These are phyloP conservation scores for Nyleta sp. DNA, from an alignment of 2,888 invertebrate genomes.

Conservation along the genomic window DNA sequence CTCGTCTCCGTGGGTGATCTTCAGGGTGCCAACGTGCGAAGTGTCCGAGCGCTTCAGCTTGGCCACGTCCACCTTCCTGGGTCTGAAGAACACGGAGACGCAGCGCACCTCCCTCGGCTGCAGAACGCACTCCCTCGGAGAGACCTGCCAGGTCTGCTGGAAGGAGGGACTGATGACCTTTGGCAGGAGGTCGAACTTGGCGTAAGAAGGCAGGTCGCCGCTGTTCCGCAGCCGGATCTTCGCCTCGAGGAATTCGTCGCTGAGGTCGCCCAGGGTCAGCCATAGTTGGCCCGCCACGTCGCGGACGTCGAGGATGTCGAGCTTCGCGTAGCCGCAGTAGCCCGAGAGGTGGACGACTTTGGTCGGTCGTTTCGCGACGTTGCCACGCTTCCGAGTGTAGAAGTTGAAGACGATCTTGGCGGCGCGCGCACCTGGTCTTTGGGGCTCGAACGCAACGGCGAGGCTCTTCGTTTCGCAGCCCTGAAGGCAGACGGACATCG, in stretches of 20 bases:
- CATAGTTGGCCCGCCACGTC: not conserved
- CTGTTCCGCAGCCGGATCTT: not conserved
- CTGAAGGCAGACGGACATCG: no score
- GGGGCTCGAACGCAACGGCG: not conserved
- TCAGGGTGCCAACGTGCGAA: not conserved
- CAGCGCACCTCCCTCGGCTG: not conserved
- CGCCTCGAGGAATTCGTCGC: not conserved
- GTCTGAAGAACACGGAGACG: not conserved
- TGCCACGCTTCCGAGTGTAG: not conserved
- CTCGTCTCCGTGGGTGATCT: not conserved
- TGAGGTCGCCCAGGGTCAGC: not conserved
- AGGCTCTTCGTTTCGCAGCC: not conserved
- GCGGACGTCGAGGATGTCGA: not conserved
- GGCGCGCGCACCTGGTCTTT: not conserved
- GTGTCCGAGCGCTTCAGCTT: not conserved
- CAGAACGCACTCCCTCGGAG: not conserved
- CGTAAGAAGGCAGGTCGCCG: not conserved
- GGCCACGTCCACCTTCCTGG: not conserved
- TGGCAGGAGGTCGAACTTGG: not conserved
- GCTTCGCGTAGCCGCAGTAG: conserved; percentile 7
- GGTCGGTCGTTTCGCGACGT: no score
- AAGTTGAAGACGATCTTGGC: not conserved
- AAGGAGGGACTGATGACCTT: not conserved
- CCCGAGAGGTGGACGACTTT: not conserved
- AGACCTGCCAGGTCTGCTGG: not conserved